phyloP scores from a whole-genome alignment of 2,888 invertebrate species.

The Drosophila engyochracea region DNA sequence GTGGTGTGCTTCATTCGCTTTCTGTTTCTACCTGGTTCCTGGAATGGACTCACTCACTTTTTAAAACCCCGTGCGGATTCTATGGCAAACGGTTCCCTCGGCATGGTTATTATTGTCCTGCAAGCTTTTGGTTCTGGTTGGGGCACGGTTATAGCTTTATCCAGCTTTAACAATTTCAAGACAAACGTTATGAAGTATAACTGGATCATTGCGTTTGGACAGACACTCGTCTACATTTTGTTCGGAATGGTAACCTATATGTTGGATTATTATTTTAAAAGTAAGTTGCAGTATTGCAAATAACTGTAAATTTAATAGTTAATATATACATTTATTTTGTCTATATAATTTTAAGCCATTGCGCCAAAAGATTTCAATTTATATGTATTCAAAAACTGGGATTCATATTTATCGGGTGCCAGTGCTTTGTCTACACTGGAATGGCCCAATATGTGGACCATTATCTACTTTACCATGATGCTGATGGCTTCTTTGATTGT shows the following conservation, averaged over 20 bases:
- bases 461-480: slow-evolving; percentile 91
- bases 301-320: too few species aligned
- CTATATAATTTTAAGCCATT: slow-evolving; percentile 22
- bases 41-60: slow-evolving; percentile 45
- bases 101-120: slow-evolving; percentile 83
- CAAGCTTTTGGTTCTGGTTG: slow-evolving; percentile 94
- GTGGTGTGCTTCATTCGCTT: slow-evolving; percentile 69
- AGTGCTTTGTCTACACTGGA: slow-evolving; percentile 68
- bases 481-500: slow-evolving; percentile 90
- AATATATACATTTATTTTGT: neutral
- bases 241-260: slow-evolving; percentile 89
- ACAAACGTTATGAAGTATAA: slow-evolving; percentile 88
- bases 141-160: slow-evolving; percentile 93
- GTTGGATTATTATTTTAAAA: slow-evolving; percentile 88
- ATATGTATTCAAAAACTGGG: slow-evolving; percentile 63
- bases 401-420: slow-evolving; percentile 70
- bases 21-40: slow-evolving; percentile 71
- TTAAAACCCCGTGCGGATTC: slow-evolving; percentile 25
- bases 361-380: neutral
- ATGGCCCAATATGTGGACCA: slow-evolving; percentile 90
- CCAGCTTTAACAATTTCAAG: slow-evolving; percentile 92
- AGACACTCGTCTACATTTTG: slow-evolving; percentile 79
- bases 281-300: slow-evolving; percentile 34
- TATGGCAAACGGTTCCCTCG: slow-evolving; percentile 11
- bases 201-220: slow-evolving; percentile 74